Conservation (phyloP, 2,888 invertebrate species). For the Icerya purchasi region DNA sequence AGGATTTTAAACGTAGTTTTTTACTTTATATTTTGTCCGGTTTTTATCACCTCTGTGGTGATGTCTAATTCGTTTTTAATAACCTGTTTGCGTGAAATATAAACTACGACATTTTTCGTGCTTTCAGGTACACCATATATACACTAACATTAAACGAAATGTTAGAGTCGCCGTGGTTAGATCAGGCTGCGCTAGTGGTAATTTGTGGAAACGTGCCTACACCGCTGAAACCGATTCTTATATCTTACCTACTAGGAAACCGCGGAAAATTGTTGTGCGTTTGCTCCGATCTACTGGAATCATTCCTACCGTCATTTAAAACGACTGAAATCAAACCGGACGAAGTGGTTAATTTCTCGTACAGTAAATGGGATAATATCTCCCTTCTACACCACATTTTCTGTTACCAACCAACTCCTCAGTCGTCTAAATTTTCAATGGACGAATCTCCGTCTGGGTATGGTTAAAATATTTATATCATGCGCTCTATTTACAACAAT, state of each 20-base stretch:
- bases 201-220: constrained; percentile 53
- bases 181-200: constrained; percentile 47
- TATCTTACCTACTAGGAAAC: constrained; percentile 42
- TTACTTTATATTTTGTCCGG: too few species aligned
- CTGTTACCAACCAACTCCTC: constrained; percentile 68
- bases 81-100: neutral
- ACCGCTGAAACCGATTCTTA: constrained; percentile 39
- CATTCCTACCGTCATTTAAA: constrained; percentile 56
- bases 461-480: neutral
- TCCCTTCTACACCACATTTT: constrained; percentile 74
- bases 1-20: too few species aligned
- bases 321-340: constrained; percentile 46
- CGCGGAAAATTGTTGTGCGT: constrained; percentile 57
- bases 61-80: too few species aligned
- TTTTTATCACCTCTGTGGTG: too few species aligned
- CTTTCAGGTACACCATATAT: constrained; percentile 28
- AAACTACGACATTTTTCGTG: neutral
- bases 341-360: constrained; percentile 62
- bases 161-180: constrained; percentile 33
- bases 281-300: constrained; percentile 57
- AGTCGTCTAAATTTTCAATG: constrained; percentile 33
- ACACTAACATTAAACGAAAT: constrained; percentile 26
- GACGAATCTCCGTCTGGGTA: constrained; percentile 28
- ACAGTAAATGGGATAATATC: constrained; percentile 61
- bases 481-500: neutral